Evolutionary conservation across 2,888 invertebrate species (phyloP).

Genomic region (Rotaria magnacalcarata): DNA sequence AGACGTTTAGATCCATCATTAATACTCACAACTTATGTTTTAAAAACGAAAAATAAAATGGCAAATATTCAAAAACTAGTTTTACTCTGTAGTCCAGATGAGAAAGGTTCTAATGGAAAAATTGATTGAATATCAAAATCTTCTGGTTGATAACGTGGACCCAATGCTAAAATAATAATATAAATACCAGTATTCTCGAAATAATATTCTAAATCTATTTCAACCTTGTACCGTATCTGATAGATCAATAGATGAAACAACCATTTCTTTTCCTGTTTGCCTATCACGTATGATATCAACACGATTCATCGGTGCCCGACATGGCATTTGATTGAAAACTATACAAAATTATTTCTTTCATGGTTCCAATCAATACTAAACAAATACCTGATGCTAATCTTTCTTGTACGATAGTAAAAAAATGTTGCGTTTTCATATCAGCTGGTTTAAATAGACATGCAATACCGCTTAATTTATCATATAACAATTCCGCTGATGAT

Average conservation of each 20-base stretch:
- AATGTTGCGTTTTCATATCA: conserved; percentile 31
- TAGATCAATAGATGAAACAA: conserved; percentile 1
- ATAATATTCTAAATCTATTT: background rate
- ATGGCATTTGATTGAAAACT: conserved; percentile 6
- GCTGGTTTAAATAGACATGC: conserved; percentile 31
- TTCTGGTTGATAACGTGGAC: conserved; percentile 9
- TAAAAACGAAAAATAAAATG: background rate
- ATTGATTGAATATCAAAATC: conserved; percentile 9
- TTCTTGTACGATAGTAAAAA: conserved; percentile 6
- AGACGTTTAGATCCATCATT: conserved; percentile 19
- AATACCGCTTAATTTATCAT: background rate
- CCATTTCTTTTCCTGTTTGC: conserved; percentile 10
- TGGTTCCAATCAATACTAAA: background rate
- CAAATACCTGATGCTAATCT: conserved; percentile 27
- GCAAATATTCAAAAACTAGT: background rate
- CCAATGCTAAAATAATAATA: background rate
- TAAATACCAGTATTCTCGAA: background rate
- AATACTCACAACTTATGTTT: background rate
- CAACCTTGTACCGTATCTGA: conserved; percentile 19
- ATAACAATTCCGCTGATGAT: conserved; percentile 1
- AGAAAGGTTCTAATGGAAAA: conserved; percentile 3
- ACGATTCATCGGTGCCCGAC: background rate
- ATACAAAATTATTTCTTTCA: background rate
- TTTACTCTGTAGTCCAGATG: conserved; percentile 26
- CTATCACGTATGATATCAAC: conserved; percentile 8